Percentiles rank a stretch among this genome's conserved stretches.
phyloP scores from a whole-genome alignment of 2,113 vertebrate species.

The Aplodontia rufa region DNA sequence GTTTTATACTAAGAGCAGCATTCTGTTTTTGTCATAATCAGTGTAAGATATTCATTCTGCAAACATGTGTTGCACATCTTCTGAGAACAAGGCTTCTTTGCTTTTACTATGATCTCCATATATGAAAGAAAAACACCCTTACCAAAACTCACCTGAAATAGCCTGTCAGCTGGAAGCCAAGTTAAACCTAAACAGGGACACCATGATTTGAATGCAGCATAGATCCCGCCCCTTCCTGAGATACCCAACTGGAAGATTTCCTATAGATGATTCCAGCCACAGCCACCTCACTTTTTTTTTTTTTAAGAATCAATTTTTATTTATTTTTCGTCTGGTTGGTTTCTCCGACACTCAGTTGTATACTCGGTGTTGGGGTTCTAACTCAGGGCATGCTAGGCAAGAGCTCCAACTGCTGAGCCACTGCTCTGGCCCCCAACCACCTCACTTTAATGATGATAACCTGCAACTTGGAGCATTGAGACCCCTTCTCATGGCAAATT shows the following conservation, averaged over 20 bases:
- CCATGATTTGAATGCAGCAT: not conserved
- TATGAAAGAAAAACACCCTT: not conserved
- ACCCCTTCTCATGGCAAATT: not conserved
- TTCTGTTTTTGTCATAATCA: conserved; percentile 28
- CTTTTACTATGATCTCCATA: not conserved
- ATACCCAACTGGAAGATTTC: not conserved
- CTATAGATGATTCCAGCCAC: not conserved
- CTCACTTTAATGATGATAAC: not conserved
- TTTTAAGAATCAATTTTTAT: too few relatives aligned
- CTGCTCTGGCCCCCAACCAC: too few relatives aligned
- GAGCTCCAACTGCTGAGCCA: too few relatives aligned
- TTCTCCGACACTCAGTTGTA: too few relatives aligned
- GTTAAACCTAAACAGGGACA: not conserved
- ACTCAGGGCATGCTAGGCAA: too few relatives aligned
- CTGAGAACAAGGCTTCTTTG: not conserved
- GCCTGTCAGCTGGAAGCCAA: not conserved
- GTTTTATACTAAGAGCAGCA: conserved; percentile 34
- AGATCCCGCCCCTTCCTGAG: not conserved
- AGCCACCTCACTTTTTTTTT: too few relatives aligned
- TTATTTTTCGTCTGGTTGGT: too few relatives aligned
- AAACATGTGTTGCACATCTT: not conserved
- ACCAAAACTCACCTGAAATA: conserved; percentile 21
- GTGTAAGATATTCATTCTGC: not conserved
- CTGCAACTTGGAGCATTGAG: not conserved
- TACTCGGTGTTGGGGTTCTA: too few relatives aligned